These are phyloP conservation scores for Papilio polytes DNA, from an alignment of 1,140 invertebrate genomes.

Conservation along the genomic window DNA sequence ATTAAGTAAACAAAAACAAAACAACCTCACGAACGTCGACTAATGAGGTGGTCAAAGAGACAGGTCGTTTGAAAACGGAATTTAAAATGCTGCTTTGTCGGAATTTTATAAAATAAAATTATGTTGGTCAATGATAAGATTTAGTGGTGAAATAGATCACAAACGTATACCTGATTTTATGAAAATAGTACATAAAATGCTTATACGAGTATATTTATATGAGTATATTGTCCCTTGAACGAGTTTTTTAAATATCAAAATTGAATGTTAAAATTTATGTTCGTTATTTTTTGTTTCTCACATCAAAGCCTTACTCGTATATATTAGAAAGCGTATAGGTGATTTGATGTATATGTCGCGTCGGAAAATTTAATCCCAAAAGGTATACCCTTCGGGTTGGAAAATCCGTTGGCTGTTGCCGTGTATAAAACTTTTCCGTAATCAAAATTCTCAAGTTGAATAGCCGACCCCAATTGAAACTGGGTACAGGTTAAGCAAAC, in stretches of 20 bases:
- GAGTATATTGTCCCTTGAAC: background rate
- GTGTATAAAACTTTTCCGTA: constrained; percentile 22
- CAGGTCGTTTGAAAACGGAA: background rate
- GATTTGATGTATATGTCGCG: constrained; percentile 26
- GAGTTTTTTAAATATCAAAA: background rate
- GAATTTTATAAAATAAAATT: constrained; percentile 1
- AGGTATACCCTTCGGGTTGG: constrained; percentile 23
- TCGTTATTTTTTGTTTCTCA: background rate
- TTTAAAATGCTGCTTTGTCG: background rate
- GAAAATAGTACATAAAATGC: background rate
- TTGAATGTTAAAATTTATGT: background rate
- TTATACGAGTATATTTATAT: too few relatives aligned
- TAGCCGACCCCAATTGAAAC: constrained; percentile 26
- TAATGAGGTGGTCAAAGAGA: constrained; percentile 17
- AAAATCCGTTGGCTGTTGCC: constrained; percentile 22
- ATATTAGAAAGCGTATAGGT: constrained; percentile 24
- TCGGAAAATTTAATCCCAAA: constrained; percentile 25
- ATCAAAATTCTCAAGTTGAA: constrained; percentile 28
- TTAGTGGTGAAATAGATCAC: too few relatives aligned
- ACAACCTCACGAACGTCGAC: background rate
- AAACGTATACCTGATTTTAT: too few relatives aligned
- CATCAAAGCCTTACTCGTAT: background rate
- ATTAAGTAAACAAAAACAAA: constrained; percentile 25
- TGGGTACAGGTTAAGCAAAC: constrained; percentile 7
- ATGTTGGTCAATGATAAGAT: background rate